Conservation (phyloP, 2,113 vertebrate species). For the Nothocercus julius region DNA sequence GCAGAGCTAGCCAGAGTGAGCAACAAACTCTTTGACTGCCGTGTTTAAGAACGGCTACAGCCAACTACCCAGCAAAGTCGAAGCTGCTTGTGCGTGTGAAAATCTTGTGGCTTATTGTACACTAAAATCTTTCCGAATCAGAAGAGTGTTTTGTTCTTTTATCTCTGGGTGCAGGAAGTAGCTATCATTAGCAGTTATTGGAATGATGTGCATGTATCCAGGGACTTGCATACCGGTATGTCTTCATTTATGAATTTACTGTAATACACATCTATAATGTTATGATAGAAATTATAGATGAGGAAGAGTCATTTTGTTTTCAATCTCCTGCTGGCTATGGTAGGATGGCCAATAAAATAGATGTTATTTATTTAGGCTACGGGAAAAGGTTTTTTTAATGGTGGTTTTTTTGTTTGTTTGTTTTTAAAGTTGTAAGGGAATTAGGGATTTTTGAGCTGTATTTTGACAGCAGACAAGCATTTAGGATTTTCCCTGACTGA, state of each 20-base stretch:
- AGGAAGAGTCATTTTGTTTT: background rate
- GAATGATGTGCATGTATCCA: background rate
- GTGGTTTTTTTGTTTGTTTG: background rate
- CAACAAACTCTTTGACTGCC: conserved; percentile 6
- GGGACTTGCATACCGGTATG: background rate
- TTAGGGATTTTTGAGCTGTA: fast-evolving
- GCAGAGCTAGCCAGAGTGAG: background rate
- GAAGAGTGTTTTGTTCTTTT: background rate
- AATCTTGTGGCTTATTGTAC: background rate
- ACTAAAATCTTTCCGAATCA: background rate
- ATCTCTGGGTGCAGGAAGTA: background rate
- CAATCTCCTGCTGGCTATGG: background rate
- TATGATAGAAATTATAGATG: background rate
- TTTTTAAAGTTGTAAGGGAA: background rate
- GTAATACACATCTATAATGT: background rate
- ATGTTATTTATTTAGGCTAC: background rate
- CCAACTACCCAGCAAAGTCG: background rate
- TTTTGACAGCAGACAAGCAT: background rate
- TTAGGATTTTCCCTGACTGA: background rate
- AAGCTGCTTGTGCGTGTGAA: background rate
- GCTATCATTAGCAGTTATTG: background rate
- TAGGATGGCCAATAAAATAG: background rate
- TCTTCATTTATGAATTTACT: conserved; percentile 1
- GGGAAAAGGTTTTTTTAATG: background rate
- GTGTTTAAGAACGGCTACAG: background rate